phyloP scores from a whole-genome alignment of 2,888 invertebrate genomes.

The Cheilosia urbana region DNA sequence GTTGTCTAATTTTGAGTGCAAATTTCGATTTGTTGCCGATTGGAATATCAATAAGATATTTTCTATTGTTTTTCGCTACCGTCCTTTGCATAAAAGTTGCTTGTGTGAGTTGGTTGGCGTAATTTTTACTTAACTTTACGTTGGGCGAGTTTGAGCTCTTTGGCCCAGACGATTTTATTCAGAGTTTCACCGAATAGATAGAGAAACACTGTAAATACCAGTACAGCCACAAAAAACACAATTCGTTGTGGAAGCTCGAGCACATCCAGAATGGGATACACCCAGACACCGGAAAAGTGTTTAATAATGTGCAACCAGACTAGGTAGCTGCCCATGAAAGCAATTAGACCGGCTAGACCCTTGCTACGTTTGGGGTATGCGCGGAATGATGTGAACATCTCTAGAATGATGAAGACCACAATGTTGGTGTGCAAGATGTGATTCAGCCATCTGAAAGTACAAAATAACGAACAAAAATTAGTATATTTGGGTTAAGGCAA shows the following conservation, averaged over 20 bases:
- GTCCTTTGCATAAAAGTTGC: neutral
- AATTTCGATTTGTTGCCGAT: slow-evolving; percentile 40
- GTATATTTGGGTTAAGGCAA: neutral
- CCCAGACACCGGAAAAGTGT: slow-evolving; percentile 92
- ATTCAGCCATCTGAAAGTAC: slow-evolving; percentile 90
- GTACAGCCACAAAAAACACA: slow-evolving; percentile 88
- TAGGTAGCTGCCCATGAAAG: slow-evolving; percentile 89
- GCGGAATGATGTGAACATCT: slow-evolving; percentile 90
- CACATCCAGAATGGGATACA: slow-evolving; percentile 94
- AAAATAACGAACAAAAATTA: neutral
- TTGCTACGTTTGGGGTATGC: slow-evolving; percentile 89
- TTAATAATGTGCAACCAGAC: slow-evolving; percentile 92
- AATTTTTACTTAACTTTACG: slow-evolving; percentile 81
- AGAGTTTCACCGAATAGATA: slow-evolving; percentile 90
- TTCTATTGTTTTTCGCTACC: slow-evolving; percentile 8
- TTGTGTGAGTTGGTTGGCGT: slow-evolving; percentile 2
- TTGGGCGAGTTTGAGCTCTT: slow-evolving; percentile 85
- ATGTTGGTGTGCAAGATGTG: slow-evolving; percentile 96
- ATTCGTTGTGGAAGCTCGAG: slow-evolving; percentile 89
- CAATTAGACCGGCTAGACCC: slow-evolving; percentile 87
- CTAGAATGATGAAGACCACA: slow-evolving; percentile 90
- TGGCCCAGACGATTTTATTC: slow-evolving; percentile 90
- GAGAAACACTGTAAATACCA: slow-evolving; percentile 86
- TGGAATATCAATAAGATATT: slow-evolving; percentile 62
- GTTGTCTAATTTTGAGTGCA: slow-evolving; percentile 23